These are phyloP conservation scores for Zapornia atra DNA, from an alignment of 2,113 vertebrate species.

Conservation along the genomic window DNA sequence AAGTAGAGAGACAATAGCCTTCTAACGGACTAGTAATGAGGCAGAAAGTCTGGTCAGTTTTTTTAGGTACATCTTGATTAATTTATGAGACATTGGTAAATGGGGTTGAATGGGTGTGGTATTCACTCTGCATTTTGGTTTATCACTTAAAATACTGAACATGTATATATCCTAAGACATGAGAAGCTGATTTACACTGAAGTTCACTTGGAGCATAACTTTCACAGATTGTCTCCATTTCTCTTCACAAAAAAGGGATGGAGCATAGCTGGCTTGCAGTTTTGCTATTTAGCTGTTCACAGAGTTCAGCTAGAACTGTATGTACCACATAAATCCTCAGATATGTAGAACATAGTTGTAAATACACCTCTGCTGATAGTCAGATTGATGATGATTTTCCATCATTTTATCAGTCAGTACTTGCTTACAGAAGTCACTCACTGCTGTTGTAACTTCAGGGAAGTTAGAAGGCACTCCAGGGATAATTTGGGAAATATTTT, in stretches of 20 bases:
- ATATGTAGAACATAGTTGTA: background rate
- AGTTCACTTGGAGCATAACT: background rate
- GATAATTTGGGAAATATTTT: background rate
- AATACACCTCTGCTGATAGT: background rate
- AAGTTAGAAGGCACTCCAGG: background rate
- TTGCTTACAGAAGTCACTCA: background rate
- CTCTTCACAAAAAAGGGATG: background rate
- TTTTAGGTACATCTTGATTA: background rate
- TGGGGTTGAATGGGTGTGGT: background rate
- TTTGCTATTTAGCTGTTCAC: background rate
- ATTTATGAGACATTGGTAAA: background rate
- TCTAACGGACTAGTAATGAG: background rate
- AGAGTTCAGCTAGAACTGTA: background rate
- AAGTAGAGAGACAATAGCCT: background rate
- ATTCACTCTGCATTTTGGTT: background rate
- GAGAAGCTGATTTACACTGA: background rate
- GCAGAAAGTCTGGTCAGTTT: background rate
- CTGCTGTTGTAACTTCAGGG: background rate
- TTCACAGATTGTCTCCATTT: background rate
- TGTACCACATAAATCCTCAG: background rate
- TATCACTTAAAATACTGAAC: background rate
- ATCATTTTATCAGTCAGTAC: background rate
- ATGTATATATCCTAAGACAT: background rate
- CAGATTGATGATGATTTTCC: background rate
- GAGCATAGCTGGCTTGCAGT: background rate